phyloP scores from a whole-genome alignment of 2,113 vertebrate species.

The Burhinus oedicnemus region DNA sequence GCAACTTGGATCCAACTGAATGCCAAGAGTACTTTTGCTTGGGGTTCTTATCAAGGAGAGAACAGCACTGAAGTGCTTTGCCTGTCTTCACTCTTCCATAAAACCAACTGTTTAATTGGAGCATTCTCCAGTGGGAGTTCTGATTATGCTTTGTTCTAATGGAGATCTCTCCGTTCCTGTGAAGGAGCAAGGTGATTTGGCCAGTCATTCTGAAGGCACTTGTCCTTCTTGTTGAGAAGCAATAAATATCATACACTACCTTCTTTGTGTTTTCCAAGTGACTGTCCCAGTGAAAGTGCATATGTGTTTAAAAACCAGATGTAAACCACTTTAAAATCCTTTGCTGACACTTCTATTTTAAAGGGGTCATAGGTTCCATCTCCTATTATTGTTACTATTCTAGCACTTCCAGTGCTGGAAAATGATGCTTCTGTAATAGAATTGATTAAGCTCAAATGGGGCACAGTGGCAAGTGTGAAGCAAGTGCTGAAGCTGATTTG shows the following conservation, averaged over 20 bases:
- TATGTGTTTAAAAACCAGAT: background rate
- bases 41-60: background rate
- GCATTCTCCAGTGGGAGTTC: background rate
- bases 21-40: background rate
- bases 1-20: background rate
- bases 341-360: background rate
- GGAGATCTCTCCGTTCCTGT: background rate
- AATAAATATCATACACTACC: background rate
- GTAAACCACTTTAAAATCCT: background rate
- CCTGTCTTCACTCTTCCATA: background rate
- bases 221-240: background rate
- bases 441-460: background rate
- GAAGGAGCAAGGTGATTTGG: conserved; percentile 26
- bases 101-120: conserved; percentile 3
- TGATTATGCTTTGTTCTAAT: conserved; percentile 31
- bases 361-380: background rate
- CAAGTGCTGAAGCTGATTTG: background rate
- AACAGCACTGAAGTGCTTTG: background rate
- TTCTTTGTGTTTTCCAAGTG: background rate
- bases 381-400: background rate
- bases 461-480: background rate
- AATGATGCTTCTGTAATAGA: background rate
- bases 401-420: background rate
- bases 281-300: background rate
- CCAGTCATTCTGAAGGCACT: background rate